Percentiles rank a stretch among this genome's conserved stretches.
These are phyloP conservation scores for Condylura cristata DNA, from an alignment of 2,113 vertebrate genomes.

Conservation along the genomic window DNA sequence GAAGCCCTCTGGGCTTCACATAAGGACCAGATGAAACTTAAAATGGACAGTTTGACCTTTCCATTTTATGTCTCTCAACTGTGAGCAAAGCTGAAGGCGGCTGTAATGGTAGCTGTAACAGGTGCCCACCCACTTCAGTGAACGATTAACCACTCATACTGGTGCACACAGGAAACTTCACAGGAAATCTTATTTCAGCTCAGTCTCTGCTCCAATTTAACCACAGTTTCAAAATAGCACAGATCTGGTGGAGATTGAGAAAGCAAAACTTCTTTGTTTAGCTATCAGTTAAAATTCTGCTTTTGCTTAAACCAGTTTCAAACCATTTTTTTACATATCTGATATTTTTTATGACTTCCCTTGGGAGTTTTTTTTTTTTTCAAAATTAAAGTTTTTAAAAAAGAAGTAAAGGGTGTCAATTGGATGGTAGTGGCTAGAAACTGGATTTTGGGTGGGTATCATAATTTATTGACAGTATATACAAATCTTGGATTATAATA, in stretches of 20 bases:
- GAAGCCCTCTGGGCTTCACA: not conserved
- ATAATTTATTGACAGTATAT: not conserved
- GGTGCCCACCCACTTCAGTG: not conserved
- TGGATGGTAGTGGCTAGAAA: not conserved
- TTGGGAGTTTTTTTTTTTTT: not conserved
- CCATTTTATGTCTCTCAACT: not conserved
- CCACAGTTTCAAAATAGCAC: conserved; percentile 60
- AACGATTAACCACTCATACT: conserved; percentile 9
- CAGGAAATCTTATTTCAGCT: conserved; percentile 67
- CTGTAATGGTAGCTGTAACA: not conserved
- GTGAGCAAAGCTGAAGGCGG: not conserved
- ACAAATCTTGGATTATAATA: not conserved
- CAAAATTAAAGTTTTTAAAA: not conserved
- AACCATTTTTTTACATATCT: not conserved
- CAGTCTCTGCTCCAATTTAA: conserved; percentile 37
- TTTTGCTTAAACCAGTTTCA: conserved; percentile 7
- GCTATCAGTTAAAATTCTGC: not conserved
- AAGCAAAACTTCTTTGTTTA: conserved; percentile 49
- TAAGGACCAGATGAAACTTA: not conserved
- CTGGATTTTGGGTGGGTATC: not conserved
- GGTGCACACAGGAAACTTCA: conserved; percentile 52
- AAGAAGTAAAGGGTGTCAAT: not conserved
- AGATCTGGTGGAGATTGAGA: conserved; percentile 54
- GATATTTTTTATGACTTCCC: not conserved
- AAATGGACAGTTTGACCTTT: not conserved